Evolutionary conservation across 2,113 vertebrate species (phyloP).

Genomic region (Pomatostomus ruficeps): DNA sequence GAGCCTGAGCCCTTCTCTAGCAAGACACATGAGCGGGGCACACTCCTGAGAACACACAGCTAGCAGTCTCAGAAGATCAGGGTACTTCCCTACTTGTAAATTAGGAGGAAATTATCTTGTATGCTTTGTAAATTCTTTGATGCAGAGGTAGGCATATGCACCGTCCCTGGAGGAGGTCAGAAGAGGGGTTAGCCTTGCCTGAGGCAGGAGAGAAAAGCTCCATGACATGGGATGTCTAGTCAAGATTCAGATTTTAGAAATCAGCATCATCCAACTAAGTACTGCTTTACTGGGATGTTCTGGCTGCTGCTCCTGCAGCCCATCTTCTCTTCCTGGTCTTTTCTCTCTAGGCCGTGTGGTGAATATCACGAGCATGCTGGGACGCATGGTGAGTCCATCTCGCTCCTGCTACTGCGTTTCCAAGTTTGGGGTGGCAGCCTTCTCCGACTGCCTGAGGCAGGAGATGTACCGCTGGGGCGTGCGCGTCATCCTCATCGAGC

Average conservation of each 20-base stretch:
- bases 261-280: background rate
- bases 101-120: background rate
- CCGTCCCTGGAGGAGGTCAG: background rate
- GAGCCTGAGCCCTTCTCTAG: background rate
- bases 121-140: background rate
- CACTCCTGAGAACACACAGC: background rate
- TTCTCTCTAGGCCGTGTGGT: conserved; percentile 79
- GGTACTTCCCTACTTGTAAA: background rate
- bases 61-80: background rate
- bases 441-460: conserved; percentile 84
- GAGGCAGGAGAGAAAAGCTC: background rate
- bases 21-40: background rate
- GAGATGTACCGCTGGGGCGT: conserved; percentile 88
- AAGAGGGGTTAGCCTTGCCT: background rate
- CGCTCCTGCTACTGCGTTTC: conserved; percentile 84
- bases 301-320: background rate
- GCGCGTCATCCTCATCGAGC: conserved; percentile 78
- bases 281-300: background rate
- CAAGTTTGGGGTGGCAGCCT: conserved; percentile 84
- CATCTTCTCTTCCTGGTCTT: background rate
- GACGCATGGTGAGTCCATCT: conserved; percentile 73
- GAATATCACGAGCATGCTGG: conserved; percentile 82
- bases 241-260: background rate
- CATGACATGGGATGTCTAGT: background rate
- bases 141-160: background rate